phyloP scores from a whole-genome alignment of 2,797 vertebrate genomes.

The Oceanodroma leucorhoa region DNA sequence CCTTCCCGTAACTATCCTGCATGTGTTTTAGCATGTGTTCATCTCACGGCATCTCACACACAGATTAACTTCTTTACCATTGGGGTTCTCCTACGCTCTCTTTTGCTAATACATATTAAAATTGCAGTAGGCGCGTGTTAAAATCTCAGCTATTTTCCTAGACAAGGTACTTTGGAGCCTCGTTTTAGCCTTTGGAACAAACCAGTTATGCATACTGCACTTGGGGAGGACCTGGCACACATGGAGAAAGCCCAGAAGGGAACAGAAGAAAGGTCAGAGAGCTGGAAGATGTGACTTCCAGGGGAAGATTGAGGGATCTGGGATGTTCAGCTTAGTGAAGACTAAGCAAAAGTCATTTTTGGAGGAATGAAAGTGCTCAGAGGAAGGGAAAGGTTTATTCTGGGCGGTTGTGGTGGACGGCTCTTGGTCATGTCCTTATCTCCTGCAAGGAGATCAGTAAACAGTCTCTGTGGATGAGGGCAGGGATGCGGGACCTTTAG shows the following conservation, averaged over 20 bases:
- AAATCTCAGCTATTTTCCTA: background rate
- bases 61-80: background rate
- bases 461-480: background rate
- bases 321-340: background rate
- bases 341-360: background rate
- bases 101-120: background rate
- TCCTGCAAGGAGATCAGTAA: background rate
- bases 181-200: background rate
- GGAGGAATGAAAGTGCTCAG: background rate
- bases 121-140: background rate
- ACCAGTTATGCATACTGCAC: background rate
- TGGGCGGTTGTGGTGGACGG: background rate
- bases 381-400: background rate
- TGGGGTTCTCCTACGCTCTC: background rate
- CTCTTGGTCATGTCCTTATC: background rate
- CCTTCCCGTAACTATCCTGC: background rate
- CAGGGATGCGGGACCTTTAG: background rate
- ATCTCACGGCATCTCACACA: background rate
- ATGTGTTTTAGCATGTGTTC: background rate
- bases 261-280: background rate
- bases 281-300: background rate
- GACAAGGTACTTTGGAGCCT: background rate
- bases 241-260: background rate
- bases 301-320: background rate
- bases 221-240: accelerated